phyloP scores from a whole-genome alignment of 2,888 invertebrate species.

The Epistrophella euchroma region DNA sequence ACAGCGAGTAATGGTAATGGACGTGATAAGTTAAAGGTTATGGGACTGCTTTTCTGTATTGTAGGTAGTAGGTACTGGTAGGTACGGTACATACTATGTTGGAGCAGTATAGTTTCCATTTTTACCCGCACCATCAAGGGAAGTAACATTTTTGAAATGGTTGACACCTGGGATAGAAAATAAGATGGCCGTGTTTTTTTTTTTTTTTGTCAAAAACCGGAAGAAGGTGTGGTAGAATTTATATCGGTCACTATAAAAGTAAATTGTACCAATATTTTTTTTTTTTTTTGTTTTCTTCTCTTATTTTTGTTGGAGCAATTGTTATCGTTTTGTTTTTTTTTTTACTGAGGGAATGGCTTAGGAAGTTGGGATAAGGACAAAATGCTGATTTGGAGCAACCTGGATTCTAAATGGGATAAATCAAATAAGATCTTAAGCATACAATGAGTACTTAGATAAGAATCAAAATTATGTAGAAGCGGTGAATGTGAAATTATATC shows the following conservation, averaged over 20 bases:
- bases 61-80: neutral
- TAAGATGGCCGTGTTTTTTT: conserved; percentile 58
- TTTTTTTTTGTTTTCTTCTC: conserved; percentile 14
- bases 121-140: conserved; percentile 4
- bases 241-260: conserved; percentile 72
- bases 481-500: conserved; percentile 7
- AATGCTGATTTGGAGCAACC: conserved; percentile 18
- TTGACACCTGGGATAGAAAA: conserved; percentile 65
- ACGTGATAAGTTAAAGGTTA: conserved; percentile 76
- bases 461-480: conserved; percentile 4
- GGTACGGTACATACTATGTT: no score
- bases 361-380: neutral
- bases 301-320: conserved; percentile 35
- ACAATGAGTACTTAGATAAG: conserved; percentile 20
- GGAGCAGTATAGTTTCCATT: conserved; percentile 54
- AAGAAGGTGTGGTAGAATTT: conserved; percentile 69
- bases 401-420: neutral
- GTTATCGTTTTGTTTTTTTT: conserved; percentile 47
- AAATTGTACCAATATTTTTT: conserved; percentile 51
- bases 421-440: conserved; percentile 17
- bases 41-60: conserved; percentile 58
- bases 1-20: conserved; percentile 76
- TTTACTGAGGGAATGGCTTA: neutral
- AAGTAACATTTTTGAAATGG: conserved; percentile 57
- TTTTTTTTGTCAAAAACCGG: conserved; percentile 51